phyloP scores from a whole-genome alignment of 2,888 invertebrate genomes.

The Spodoptera picta region DNA sequence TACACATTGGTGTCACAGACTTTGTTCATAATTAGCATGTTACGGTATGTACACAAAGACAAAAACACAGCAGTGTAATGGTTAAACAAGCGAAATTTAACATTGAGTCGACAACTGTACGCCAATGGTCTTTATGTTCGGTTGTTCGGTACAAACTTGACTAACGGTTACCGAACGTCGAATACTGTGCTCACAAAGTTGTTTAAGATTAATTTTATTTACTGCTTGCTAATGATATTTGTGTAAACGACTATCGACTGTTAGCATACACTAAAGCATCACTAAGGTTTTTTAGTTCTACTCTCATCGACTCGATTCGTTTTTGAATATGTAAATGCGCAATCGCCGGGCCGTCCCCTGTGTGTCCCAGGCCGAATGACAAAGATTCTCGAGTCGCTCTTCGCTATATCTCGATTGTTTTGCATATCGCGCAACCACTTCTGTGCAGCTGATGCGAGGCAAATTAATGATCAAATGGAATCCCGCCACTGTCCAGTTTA shows the following conservation, averaged over 20 bases:
- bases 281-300: slow-evolving; percentile 18
- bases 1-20: slow-evolving; percentile 62
- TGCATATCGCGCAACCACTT: slow-evolving; percentile 82
- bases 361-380: slow-evolving; percentile 59
- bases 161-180: slow-evolving; percentile 50
- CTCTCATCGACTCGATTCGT: slow-evolving; percentile 21
- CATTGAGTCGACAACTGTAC: slow-evolving; percentile 61
- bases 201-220: slow-evolving; percentile 41
- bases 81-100: slow-evolving; percentile 69
- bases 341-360: slow-evolving; percentile 41
- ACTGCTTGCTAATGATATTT: slow-evolving; percentile 39
- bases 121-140: slow-evolving; percentile 45
- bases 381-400: slow-evolving; percentile 66
- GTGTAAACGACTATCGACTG: slow-evolving; percentile 24
- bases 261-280: slow-evolving; percentile 28
- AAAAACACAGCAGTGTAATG: slow-evolving; percentile 62
- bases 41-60: slow-evolving; percentile 62
- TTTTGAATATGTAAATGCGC: slow-evolving; percentile 40
- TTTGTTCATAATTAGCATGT: slow-evolving; percentile 73
- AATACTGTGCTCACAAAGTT: slow-evolving; percentile 28
- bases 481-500: slow-evolving; percentile 71
- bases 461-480: slow-evolving; percentile 85
- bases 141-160: slow-evolving; percentile 29
- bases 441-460: slow-evolving; percentile 74
- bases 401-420: slow-evolving; percentile 83